A percentile compares a stretch with the other conserved stretches of the same genome.
Evolutionary conservation across 2,797 vertebrate genomes (phyloP).

Genomic region (Gallinago stenura): DNA sequence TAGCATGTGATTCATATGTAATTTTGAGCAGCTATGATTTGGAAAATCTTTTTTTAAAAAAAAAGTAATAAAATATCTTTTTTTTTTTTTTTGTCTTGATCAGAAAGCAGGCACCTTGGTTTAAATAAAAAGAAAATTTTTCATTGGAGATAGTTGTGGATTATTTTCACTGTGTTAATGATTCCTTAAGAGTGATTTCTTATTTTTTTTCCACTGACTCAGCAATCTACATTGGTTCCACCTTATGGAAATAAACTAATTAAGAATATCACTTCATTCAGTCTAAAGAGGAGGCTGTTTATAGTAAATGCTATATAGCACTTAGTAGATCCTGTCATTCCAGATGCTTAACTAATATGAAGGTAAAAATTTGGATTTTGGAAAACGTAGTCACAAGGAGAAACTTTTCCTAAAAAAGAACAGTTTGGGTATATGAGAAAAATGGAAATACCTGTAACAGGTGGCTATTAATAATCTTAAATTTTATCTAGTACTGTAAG

Average conservation of each 20-base stretch:
- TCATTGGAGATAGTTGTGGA: not conserved
- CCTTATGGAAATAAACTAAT: not conserved
- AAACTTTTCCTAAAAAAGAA: not conserved
- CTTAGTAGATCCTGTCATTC: not conserved
- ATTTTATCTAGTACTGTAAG: not conserved
- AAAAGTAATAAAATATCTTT: not conserved
- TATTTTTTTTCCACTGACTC: not conserved
- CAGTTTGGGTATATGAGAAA: not conserved
- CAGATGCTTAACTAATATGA: not conserved
- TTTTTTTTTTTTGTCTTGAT: not conserved
- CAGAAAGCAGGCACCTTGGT: not conserved
- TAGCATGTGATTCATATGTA: not conserved
- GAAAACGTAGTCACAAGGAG: not conserved
- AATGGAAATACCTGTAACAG: not conserved
- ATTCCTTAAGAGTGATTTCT: not conserved
- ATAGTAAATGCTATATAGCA: not conserved
- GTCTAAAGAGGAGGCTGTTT: not conserved
- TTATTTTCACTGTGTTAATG: constrained; percentile 3
- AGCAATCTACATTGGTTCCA: not conserved
- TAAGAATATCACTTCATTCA: not conserved
- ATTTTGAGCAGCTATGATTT: not conserved
- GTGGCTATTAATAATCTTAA: not conserved
- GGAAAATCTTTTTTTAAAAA: not conserved
- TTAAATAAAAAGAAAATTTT: constrained; percentile 40
- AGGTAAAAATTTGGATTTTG: not conserved